phyloP scores from a whole-genome alignment of 2,113 vertebrate genomes.

The Spea multiplicata region DNA sequence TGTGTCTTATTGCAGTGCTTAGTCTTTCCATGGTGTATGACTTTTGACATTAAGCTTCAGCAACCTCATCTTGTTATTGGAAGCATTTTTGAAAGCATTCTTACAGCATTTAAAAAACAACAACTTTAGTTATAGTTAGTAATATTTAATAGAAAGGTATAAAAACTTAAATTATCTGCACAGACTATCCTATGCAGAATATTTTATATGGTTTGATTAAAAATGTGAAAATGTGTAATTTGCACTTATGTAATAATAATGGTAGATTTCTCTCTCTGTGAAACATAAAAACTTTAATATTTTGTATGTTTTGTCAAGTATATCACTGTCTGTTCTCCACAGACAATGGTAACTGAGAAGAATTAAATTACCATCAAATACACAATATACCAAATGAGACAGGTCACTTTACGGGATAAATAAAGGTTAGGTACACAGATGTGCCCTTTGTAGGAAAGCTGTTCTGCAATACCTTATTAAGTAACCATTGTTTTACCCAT shows the following conservation, averaged over 20 bases:
- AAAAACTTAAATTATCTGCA: too few relatives aligned
- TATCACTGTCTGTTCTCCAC: slow-evolving; percentile 23
- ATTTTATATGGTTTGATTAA: too few relatives aligned
- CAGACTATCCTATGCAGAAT: too few relatives aligned
- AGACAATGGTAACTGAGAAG: slow-evolving; percentile 39
- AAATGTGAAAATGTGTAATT: too few relatives aligned
- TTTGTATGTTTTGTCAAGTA: slow-evolving; percentile 29
- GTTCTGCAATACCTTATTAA: slow-evolving; percentile 17
- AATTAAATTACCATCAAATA: slow-evolving; percentile 45
- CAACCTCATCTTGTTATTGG: too few relatives aligned
- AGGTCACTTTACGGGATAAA: slow-evolving; percentile 32
- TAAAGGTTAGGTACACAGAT: slow-evolving; percentile 41
- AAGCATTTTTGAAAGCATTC: too few relatives aligned
- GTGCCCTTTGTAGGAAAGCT: slow-evolving; percentile 36
- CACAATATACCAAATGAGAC: slow-evolving; percentile 28
- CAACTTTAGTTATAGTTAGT: too few relatives aligned
- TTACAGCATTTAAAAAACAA: too few relatives aligned
- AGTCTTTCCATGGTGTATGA: too few relatives aligned
- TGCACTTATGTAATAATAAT: neutral
- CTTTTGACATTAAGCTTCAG: too few relatives aligned
- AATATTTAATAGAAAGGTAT: too few relatives aligned
- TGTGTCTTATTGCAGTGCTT: too few relatives aligned
- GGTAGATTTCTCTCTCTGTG: slow-evolving; percentile 14
- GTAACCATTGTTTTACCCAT: neutral
- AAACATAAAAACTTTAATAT: slow-evolving; percentile 33